Percentiles rank a stretch among this genome's conserved stretches.
Conservation (phyloP, 1,140 invertebrate genomes). For the Scaptomyza hsui region DNA sequence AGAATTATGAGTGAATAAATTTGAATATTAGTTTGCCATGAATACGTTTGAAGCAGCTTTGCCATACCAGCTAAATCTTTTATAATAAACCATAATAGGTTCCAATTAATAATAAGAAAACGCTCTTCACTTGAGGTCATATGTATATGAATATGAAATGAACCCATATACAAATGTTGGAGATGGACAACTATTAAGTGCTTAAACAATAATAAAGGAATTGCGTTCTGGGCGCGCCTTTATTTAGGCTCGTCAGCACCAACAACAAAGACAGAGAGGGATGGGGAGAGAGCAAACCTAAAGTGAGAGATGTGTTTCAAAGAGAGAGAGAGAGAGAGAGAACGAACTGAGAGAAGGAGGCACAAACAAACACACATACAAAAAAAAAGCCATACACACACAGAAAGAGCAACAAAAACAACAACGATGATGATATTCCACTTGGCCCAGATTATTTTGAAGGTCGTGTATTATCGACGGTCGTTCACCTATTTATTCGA, state of each 20-base stretch:
- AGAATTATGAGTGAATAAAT: too few species aligned
- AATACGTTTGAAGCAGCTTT: too few species aligned
- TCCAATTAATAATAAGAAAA: not conserved
- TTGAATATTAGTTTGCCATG: too few species aligned
- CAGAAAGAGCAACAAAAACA: slow-evolving; percentile 12
- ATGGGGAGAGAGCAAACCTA: not conserved
- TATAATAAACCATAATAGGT: not conserved
- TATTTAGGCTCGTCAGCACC: slow-evolving; percentile 14
- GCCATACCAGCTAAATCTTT: not conserved
- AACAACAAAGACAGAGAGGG: not conserved
- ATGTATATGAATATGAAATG: not conserved
- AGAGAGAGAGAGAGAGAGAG: slow-evolving; percentile 18
- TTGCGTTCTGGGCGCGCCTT: slow-evolving; percentile 16
- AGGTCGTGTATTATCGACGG: slow-evolving; percentile 82
- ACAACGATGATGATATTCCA: slow-evolving; percentile 70
- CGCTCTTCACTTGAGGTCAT: not conserved
- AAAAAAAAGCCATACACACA: slow-evolving; percentile 17
- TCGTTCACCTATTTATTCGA: slow-evolving; percentile 83
- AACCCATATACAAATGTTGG: not conserved
- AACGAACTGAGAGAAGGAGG: slow-evolving; percentile 1
- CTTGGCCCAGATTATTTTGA: slow-evolving; percentile 84
- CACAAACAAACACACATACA: not conserved
- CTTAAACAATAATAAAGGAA: not conserved
- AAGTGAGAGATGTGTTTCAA: slow-evolving; percentile 13
- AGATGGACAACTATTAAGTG: not conserved